Percentiles rank a stretch among this genome's conserved stretches.
Conservation (phyloP, 2,113 vertebrate genomes). For the Arizona elegans region DNA sequence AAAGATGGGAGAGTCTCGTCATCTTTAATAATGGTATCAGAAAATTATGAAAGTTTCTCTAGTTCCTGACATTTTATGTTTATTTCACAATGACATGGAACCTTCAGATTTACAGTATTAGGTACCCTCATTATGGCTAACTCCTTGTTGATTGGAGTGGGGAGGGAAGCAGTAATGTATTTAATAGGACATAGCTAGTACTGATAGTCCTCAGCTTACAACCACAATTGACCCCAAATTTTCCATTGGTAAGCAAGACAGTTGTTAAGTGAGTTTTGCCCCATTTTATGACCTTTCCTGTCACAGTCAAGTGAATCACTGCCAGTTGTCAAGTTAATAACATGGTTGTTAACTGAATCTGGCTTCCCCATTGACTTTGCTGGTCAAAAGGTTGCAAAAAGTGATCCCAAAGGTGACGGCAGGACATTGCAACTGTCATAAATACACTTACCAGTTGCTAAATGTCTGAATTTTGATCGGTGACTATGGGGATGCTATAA, state of each 20-base stretch:
- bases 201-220: not conserved
- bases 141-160: not conserved
- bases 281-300: not conserved
- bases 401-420: not conserved
- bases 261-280: not conserved
- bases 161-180: not conserved
- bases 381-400: not conserved
- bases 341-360: no score
- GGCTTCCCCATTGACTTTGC: not conserved
- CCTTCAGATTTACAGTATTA: not conserved
- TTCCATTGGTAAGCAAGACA: not conserved
- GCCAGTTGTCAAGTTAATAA: no score
- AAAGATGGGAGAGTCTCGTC: not conserved
- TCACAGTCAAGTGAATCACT: no score
- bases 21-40: not conserved
- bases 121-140: not conserved
- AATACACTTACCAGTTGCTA: not conserved
- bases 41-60: not conserved
- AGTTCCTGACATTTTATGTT: not conserved
- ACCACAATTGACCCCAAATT: not conserved
- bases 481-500: not conserved
- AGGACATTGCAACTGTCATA: not conserved
- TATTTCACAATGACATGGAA: not conserved
- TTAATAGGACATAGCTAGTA: not conserved
- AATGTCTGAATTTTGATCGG: not conserved